Evolutionary conservation across 2,888 invertebrate genomes (phyloP).

Genomic region (Agrotis segetum): DNA sequence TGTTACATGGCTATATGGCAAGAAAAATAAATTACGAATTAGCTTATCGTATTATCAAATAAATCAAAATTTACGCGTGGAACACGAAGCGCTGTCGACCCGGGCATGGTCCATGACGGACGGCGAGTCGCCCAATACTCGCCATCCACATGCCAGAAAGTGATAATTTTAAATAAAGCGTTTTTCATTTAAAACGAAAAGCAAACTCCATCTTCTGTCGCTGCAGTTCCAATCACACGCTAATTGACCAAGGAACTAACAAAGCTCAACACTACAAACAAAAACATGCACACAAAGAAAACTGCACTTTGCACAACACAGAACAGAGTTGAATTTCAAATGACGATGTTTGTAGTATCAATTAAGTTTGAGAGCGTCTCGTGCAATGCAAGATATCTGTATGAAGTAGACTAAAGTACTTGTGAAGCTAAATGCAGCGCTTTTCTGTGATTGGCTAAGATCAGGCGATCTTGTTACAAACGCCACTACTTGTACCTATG

Average conservation of each 20-base stretch:
- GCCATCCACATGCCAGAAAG: too few species aligned
- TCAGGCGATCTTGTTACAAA: conserved; percentile 32
- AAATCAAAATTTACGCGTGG: not conserved
- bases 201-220: conserved; percentile 25
- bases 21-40: not conserved
- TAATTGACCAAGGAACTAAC: conserved; percentile 50
- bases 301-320: conserved; percentile 11
- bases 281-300: conserved; percentile 27
- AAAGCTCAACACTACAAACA: conserved; percentile 17
- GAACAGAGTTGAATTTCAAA: conserved; percentile 23
- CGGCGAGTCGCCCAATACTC: too few species aligned
- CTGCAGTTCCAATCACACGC: conserved; percentile 36
- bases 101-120: too few species aligned
- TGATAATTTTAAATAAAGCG: conserved; percentile 24
- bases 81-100: too few species aligned
- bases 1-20: too few species aligned
- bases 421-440: conserved; percentile 22
- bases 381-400: conserved; percentile 44
- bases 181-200: conserved; percentile 14
- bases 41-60: not conserved
- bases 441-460: conserved; percentile 48
- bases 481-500: not conserved
- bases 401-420: conserved; percentile 23
- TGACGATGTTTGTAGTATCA: conserved; percentile 38
- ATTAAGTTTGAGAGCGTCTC: conserved; percentile 50